Conservation (phyloP, 2,797 vertebrate species). For the Ptychadena robeensis region DNA sequence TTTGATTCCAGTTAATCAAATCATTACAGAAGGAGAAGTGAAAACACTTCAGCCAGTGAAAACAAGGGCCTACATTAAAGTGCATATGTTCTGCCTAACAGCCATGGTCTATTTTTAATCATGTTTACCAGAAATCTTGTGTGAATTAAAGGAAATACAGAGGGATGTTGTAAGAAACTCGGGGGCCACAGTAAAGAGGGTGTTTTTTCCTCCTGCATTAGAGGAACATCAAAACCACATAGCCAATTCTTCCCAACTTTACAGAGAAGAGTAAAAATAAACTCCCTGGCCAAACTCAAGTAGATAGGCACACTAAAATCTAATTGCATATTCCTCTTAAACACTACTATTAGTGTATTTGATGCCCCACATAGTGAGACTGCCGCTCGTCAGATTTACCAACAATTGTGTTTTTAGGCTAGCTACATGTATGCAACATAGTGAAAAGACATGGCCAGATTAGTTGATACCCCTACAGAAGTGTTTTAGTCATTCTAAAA, state of each 20-base stretch:
- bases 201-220: constrained; percentile 65
- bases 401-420: too few species aligned
- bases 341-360: too few species aligned
- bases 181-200: constrained; percentile 73
- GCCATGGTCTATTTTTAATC: constrained; percentile 81
- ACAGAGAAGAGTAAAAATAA: neutral
- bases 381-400: too few species aligned
- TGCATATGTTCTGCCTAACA: constrained; percentile 70
- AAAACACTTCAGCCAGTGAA: too few species aligned
- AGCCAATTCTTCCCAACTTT: constrained; percentile 65
- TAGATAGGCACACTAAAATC: too few species aligned
- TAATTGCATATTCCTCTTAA: too few species aligned
- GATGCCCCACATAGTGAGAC: too few species aligned
- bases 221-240: constrained; percentile 71
- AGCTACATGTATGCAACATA: too few species aligned
- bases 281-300: neutral
- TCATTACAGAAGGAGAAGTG: constrained; percentile 46
- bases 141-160: constrained; percentile 79
- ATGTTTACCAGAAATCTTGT: constrained; percentile 82
- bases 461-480: too few species aligned
- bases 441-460: too few species aligned
- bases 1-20: constrained; percentile 31
- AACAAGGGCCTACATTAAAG: constrained; percentile 63
- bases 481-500: too few species aligned
- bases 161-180: constrained; percentile 78